These are phyloP conservation scores for Delichon dasypus DNA, from an alignment of 2,797 vertebrate species.

Conservation along the genomic window DNA sequence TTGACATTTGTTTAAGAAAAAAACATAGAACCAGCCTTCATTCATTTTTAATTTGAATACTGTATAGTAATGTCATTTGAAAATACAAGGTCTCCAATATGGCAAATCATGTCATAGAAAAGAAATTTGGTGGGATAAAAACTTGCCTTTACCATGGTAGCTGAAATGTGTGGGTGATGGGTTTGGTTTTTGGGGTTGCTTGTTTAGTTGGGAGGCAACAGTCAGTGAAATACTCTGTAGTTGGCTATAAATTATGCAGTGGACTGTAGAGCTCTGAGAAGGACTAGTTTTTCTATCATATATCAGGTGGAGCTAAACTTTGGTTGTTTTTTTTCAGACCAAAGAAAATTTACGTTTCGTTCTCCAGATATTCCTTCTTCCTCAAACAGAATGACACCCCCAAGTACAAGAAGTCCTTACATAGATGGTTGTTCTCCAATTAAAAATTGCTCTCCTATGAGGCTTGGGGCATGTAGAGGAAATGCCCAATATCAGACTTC, in stretches of 20 bases:
- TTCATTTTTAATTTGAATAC: background rate
- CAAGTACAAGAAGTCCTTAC: constrained; percentile 82
- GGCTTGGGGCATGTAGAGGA: constrained; percentile 74
- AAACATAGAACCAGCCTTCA: background rate
- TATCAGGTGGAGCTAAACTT: background rate
- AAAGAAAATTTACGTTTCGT: constrained; percentile 76
- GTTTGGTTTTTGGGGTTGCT: background rate
- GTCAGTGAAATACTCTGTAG: background rate
- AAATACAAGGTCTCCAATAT: background rate
- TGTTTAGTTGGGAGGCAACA: background rate
- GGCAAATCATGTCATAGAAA: background rate
- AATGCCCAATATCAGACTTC: constrained; percentile 71
- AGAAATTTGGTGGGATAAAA: background rate
- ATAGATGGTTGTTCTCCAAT: constrained; percentile 96
- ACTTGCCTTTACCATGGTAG: background rate
- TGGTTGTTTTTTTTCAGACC: constrained; percentile 72
- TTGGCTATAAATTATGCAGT: background rate
- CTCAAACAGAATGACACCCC: constrained; percentile 70
- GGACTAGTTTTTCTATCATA: background rate
- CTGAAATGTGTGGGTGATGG: background rate
- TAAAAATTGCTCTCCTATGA: constrained; percentile 84
- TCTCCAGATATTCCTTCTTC: constrained; percentile 80
- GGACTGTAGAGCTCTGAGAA: background rate
- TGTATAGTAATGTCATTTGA: background rate
- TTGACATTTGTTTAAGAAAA: background rate